Percentiles rank a stretch among this genome's conserved stretches.
Conservation (phyloP, 2,113 vertebrate species). For the Serinus canaria region DNA sequence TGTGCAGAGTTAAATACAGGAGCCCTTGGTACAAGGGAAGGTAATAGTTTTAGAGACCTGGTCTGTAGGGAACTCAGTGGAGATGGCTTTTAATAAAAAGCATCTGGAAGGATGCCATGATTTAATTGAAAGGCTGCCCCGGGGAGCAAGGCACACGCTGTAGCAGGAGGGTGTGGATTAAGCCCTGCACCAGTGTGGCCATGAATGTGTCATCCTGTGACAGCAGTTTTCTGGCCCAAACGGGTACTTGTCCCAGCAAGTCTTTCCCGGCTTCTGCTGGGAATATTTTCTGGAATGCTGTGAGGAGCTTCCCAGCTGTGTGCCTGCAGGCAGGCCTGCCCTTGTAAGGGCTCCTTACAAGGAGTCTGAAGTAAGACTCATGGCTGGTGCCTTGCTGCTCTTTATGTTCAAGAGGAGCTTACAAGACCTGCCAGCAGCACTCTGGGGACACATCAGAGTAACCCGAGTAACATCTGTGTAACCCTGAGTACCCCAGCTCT, state of each 20-base stretch:
- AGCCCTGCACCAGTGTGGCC: neutral
- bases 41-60: neutral
- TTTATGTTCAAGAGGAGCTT: no score
- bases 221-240: neutral
- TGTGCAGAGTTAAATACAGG: neutral
- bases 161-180: neutral
- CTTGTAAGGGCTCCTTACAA: neutral
- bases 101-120: neutral
- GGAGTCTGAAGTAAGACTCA: fast-evolving
- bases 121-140: neutral
- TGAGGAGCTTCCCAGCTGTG: neutral
- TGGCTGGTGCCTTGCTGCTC: neutral
- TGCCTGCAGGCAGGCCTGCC: neutral
- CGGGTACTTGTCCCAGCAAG: neutral
- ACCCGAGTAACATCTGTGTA: neutral
- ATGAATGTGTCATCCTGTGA: neutral
- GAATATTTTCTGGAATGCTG: neutral
- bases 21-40: neutral
- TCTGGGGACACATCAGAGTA: neutral
- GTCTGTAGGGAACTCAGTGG: neutral
- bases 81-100: neutral
- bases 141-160: neutral
- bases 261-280: neutral
- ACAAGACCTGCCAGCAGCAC: neutral
- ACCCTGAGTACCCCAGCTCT: neutral